Percentiles rank a stretch among this genome's conserved stretches.
Evolutionary conservation across 2,888 invertebrate genomes (phyloP).

Genomic region (Bhutanitis thaidina): DNA sequence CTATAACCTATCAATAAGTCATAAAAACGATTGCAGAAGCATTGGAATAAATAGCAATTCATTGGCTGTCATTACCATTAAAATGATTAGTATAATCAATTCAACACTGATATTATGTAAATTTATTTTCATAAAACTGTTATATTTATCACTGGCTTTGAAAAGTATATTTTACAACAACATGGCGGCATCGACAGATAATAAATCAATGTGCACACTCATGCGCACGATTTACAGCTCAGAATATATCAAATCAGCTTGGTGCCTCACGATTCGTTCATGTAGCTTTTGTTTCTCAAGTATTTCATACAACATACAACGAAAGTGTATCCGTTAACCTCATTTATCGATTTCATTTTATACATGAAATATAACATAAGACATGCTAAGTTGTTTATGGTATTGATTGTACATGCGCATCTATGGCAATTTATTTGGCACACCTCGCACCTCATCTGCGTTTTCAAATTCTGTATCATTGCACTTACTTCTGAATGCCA

Average conservation of each 20-base stretch:
- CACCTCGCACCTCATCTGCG: no score
- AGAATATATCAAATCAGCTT: slow-evolving; percentile 74
- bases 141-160: slow-evolving; percentile 36
- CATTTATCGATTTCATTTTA: slow-evolving; percentile 38
- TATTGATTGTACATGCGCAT: not conserved
- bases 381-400: slow-evolving; percentile 18
- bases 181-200: slow-evolving; percentile 40
- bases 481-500: no score
- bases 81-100: slow-evolving; percentile 52
- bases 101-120: slow-evolving; percentile 30
- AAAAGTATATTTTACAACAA: slow-evolving; percentile 12
- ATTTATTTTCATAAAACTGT: slow-evolving; percentile 36
- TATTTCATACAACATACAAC: slow-evolving; percentile 32
- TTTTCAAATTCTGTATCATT: no score
- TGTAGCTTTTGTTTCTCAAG: slow-evolving; percentile 61
- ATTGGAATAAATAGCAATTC: slow-evolving; percentile 44
- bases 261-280: slow-evolving; percentile 67
- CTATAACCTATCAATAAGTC: slow-evolving; percentile 33
- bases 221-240: slow-evolving; percentile 65
- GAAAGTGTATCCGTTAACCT: slow-evolving; percentile 57
- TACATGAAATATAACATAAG: slow-evolving; percentile 21
- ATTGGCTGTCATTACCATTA: slow-evolving; percentile 58
- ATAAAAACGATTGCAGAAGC: slow-evolving; percentile 33
- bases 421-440: not conserved
- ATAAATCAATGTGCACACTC: slow-evolving; percentile 61